These are phyloP conservation scores for Tortrix viridana DNA, from an alignment of 2,888 invertebrate species.

Conservation along the genomic window DNA sequence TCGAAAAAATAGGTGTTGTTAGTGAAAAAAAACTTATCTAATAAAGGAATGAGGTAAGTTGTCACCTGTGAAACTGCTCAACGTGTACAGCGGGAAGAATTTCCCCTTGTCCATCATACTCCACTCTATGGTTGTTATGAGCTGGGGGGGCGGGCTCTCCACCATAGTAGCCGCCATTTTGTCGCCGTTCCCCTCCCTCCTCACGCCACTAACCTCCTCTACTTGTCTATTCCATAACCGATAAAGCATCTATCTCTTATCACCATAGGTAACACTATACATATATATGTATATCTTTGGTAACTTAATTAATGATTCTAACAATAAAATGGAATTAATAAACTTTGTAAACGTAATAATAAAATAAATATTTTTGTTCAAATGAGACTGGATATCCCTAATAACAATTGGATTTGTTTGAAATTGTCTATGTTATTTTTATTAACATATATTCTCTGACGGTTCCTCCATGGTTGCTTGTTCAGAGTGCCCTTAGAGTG, in stretches of 20 bases:
- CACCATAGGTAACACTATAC: slow-evolving; percentile 7
- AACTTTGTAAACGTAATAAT: slow-evolving; percentile 43
- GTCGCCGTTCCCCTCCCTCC: slow-evolving; percentile 26
- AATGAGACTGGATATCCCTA: slow-evolving; percentile 53
- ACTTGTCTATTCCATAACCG: slow-evolving; percentile 37
- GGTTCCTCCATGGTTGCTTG: slow-evolving; percentile 67
- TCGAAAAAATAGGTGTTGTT: too few relatives aligned
- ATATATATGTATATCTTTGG: slow-evolving; percentile 31
- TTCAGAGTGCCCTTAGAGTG: slow-evolving; percentile 40
- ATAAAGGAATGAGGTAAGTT: slow-evolving; percentile 51
- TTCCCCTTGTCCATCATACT: slow-evolving; percentile 98
- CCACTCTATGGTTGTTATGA: slow-evolving; percentile 96
- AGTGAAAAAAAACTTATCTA: too few relatives aligned
- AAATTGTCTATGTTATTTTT: slow-evolving; percentile 46
- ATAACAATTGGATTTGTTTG: slow-evolving; percentile 41
- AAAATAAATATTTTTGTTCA: slow-evolving; percentile 48
- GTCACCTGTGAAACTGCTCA: slow-evolving; percentile 92
- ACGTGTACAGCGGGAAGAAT: slow-evolving; percentile 96
- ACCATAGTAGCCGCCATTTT: slow-evolving; percentile 77
- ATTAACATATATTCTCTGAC: slow-evolving; percentile 47
- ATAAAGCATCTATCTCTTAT: slow-evolving; percentile 21
- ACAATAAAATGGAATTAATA: slow-evolving; percentile 33
- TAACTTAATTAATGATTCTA: slow-evolving; percentile 33
- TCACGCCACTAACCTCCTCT: slow-evolving; percentile 44
- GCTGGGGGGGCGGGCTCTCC: slow-evolving; percentile 83